Percentiles rank a stretch among this genome's conserved stretches.
phyloP scores from a whole-genome alignment of 1,140 invertebrate genomes.

The Chlorops oryzae region DNA sequence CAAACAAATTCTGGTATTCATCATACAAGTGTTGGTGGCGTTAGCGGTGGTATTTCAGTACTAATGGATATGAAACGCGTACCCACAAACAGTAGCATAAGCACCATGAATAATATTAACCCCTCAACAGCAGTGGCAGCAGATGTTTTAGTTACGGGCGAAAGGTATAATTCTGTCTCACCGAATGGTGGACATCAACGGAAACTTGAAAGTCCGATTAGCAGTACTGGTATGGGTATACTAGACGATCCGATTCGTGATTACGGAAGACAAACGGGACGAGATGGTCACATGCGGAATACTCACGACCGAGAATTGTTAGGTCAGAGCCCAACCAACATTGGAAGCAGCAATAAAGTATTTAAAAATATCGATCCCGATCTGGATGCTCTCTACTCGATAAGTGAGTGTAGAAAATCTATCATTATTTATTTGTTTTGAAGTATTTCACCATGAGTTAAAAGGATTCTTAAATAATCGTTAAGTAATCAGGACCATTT shows the following conservation, averaged over 20 bases:
- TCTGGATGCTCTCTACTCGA: slow-evolving; percentile 44
- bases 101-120: slow-evolving; percentile 42
- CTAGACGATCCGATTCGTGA: slow-evolving; percentile 13
- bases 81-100: slow-evolving; percentile 41
- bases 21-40: slow-evolving; percentile 26
- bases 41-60: slow-evolving; percentile 43
- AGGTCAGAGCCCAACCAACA: slow-evolving; percentile 39
- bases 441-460: too few relatives aligned
- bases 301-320: slow-evolving; percentile 26
- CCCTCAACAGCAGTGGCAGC: slow-evolving; percentile 26
- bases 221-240: slow-evolving; percentile 11
- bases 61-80: slow-evolving; percentile 46
- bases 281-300: background rate
- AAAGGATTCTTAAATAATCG: too few relatives aligned
- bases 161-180: slow-evolving; percentile 5
- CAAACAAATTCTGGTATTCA: slow-evolving; percentile 23
- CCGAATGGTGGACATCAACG: slow-evolving; percentile 12
- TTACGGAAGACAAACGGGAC: slow-evolving; percentile 8
- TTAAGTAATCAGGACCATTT: too few relatives aligned
- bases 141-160: background rate
- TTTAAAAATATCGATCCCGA: slow-evolving; percentile 48
- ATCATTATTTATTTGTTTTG: too few relatives aligned
- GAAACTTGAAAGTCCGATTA: slow-evolving; percentile 16
- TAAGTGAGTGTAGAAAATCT: slow-evolving; percentile 39
- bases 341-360: slow-evolving; percentile 40